These are phyloP conservation scores for Thymallus thymallus DNA, from an alignment of 2,113 vertebrate species.

Conservation along the genomic window DNA sequence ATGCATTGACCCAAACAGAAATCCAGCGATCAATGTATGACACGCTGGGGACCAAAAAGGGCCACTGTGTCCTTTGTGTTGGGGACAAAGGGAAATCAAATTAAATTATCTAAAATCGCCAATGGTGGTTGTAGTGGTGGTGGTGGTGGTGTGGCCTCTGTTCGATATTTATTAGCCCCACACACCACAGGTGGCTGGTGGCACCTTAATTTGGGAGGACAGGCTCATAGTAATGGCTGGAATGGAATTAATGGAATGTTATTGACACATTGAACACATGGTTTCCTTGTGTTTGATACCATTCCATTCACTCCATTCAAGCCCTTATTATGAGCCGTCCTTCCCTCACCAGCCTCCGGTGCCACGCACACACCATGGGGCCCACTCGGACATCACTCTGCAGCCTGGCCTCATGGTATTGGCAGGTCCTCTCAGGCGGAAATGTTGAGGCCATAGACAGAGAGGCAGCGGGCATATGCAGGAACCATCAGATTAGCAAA, in stretches of 20 bases:
- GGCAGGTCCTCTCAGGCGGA: conserved; percentile 30
- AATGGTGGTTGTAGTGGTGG: background rate
- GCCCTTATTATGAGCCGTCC: too few relatives aligned
- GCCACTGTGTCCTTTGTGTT: conserved; percentile 32
- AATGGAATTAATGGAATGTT: too few relatives aligned
- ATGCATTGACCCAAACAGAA: too few relatives aligned
- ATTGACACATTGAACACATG: too few relatives aligned
- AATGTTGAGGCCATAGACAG: conserved; percentile 13
- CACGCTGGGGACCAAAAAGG: background rate
- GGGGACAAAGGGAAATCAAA: conserved; percentile 39
- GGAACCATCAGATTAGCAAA: background rate
- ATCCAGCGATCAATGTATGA: too few relatives aligned
- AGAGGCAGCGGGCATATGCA: background rate
- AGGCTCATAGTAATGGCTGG: too few relatives aligned
- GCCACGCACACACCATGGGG: background rate
- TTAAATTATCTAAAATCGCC: conserved; percentile 27
- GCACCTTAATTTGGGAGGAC: too few relatives aligned
- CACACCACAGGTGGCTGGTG: too few relatives aligned
- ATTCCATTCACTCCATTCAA: too few relatives aligned
- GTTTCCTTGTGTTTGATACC: too few relatives aligned
- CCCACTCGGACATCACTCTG: conserved; percentile 6
- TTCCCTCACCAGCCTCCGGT: too few relatives aligned
- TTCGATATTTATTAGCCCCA: conserved; percentile 17
- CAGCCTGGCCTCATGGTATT: conserved; percentile 17
- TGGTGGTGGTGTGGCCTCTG: conserved; percentile 8